These are phyloP conservation scores for Ibycter americanus DNA, from an alignment of 2,797 vertebrate genomes.

Conservation along the genomic window DNA sequence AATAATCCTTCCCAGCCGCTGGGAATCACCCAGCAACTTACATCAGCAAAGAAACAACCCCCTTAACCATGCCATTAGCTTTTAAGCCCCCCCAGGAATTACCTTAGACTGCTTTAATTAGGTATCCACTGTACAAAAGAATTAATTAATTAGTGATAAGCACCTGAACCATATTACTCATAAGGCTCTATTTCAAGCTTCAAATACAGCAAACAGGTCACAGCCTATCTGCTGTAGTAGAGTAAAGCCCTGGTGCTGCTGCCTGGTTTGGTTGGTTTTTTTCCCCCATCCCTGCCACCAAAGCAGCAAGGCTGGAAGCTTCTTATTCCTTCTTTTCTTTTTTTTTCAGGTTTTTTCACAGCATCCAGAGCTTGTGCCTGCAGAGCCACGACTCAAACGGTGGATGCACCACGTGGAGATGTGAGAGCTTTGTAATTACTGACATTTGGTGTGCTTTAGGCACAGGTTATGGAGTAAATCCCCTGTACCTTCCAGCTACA, in stretches of 20 bases:
- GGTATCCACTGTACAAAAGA: constrained; percentile 65
- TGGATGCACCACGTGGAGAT: fast-evolving
- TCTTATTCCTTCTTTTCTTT: not conserved
- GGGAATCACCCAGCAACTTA: constrained; percentile 6
- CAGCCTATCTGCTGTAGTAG: not conserved
- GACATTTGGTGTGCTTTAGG: not conserved
- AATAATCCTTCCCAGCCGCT: not conserved
- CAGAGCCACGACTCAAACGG: fast-evolving
- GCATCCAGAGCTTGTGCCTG: not conserved
- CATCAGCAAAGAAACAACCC: constrained; percentile 32
- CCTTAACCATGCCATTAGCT: not conserved
- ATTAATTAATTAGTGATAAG: constrained; percentile 73
- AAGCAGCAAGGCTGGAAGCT: not conserved
- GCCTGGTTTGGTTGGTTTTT: not conserved
- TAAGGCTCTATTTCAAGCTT: constrained; percentile 55
- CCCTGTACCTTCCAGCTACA: not conserved
- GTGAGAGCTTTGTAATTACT: not conserved
- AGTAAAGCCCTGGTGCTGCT: not conserved
- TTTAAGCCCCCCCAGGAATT: not conserved
- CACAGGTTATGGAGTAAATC: fast-evolving
- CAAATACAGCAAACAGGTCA: constrained; percentile 64
- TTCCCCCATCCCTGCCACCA: not conserved
- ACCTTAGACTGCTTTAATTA: constrained; percentile 71
- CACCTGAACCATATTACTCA: constrained; percentile 61
- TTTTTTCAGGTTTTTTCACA: not conserved